Percentiles rank a stretch among this genome's conserved stretches.
phyloP scores from a whole-genome alignment of 1,140 invertebrate genomes.

The Trinorchestia longiramus region DNA sequence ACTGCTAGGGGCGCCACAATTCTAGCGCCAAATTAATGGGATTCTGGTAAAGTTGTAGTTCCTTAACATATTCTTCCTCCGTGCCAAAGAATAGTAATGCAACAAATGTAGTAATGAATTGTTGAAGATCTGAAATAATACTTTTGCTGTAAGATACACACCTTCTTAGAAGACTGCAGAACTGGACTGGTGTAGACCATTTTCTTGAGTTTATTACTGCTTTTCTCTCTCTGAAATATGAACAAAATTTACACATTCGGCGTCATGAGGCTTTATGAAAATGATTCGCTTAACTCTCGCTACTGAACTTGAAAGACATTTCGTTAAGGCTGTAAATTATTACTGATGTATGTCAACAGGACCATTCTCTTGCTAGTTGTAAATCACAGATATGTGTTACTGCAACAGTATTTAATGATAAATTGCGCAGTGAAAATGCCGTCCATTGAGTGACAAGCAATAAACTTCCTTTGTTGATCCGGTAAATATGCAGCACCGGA shows the following conservation, averaged over 20 bases:
- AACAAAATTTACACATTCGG: neutral
- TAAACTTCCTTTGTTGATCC: too few species aligned
- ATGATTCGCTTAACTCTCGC: too few species aligned
- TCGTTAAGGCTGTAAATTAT: too few species aligned
- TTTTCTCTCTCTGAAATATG: conserved; percentile 16
- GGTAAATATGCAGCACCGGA: too few species aligned
- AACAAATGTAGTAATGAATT: neutral
- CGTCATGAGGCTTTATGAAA: neutral
- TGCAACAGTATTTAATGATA: too few species aligned
- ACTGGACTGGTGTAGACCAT: neutral
- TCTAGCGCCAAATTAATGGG: neutral
- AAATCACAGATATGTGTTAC: too few species aligned
- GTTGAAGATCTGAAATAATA: neutral
- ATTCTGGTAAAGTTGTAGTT: neutral
- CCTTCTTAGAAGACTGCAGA: neutral
- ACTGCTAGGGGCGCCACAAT: neutral
- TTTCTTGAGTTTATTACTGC: neutral
- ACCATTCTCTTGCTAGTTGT: too few species aligned
- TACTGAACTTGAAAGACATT: too few species aligned
- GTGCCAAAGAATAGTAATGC: neutral
- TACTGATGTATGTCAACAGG: too few species aligned
- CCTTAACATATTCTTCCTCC: neutral
- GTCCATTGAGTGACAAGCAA: too few species aligned
- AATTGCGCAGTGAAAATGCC: too few species aligned
- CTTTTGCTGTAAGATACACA: neutral